Base-by-base conservation (phyloP, 2,888 invertebrate species). In the Acleris sparsana region DNA sequence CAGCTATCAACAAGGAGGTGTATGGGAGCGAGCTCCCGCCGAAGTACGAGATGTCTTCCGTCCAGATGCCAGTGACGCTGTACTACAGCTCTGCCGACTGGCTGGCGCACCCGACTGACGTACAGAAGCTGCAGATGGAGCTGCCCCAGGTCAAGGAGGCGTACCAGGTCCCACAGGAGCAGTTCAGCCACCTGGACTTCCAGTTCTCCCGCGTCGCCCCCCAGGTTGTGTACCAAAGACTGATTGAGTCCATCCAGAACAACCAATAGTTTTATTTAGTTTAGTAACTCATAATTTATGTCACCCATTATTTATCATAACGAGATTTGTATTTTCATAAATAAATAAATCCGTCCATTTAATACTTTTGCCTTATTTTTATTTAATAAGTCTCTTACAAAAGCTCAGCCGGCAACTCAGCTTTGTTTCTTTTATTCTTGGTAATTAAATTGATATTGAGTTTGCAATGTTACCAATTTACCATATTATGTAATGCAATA, bases 71-170 rank as follows among this genome's bases (percentile, higher is more conserved):
- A 1, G 89, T 93, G 20, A 79, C 79, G 1, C 73, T 93, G 57
- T 89, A 86, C 82, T 86, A 84, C 79, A 86, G 88, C 65, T 83
- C 85, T 17, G 94, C 95, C 55, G 97, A 97, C 84, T 94, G 95
- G 94, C 83, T 97, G 58, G 93, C 95, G 18, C 88, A 93, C 67
- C 93, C 93, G 53, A 83, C 84, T 73, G 95, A 95, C 70, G 94
- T 95, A 1, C 80, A 92, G 48, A 88, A 89, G 53, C 81, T 95
- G 69, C 88, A 90, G 57, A 79, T 82, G 5, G 88, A 93, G 71
- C 86, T 96, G 49, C 94, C 94, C 57, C 93, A 93, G 74, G 89
- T 93, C 7, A 83, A 87, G 65, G 93, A 93, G 59, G 88, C 89
- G 72, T 92, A 93, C 84, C 84, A 92, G 72, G 94, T 95, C 49